Evolutionary conservation across 2,113 vertebrate genomes (phyloP).

Genomic region (Perca flavescens): DNA sequence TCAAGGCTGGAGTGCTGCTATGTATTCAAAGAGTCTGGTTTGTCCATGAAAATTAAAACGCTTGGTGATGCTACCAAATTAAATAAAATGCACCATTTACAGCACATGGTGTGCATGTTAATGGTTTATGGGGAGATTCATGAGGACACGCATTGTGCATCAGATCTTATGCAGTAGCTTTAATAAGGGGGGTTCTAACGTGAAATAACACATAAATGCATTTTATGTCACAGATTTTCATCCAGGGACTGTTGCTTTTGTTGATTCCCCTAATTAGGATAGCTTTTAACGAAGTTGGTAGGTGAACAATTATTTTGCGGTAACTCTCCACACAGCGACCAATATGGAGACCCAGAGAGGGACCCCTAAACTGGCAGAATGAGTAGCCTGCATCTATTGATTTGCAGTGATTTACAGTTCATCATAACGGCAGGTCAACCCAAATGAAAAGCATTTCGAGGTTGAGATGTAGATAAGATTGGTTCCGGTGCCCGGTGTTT

Average conservation of each 20-base stretch:
- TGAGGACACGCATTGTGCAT: neutral
- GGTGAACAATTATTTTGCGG: neutral
- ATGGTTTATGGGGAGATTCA: neutral
- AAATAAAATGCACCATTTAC: conserved; percentile 26
- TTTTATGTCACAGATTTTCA: neutral
- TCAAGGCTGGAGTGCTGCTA: neutral
- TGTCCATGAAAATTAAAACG: neutral
- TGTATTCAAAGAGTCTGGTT: neutral
- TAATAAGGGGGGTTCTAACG: neutral
- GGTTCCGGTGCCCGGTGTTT: neutral
- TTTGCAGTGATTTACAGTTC: neutral
- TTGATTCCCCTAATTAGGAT: neutral
- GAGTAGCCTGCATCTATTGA: neutral
- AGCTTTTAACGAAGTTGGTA: neutral
- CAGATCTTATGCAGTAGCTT: neutral
- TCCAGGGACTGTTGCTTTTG: neutral
- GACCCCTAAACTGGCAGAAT: neutral
- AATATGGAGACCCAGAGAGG: neutral
- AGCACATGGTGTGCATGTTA: neutral
- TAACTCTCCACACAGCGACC: neutral
- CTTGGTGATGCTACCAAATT: conserved; percentile 1
- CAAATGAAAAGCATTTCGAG: neutral
- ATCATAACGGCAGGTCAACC: neutral
- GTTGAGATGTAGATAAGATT: neutral
- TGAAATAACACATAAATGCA: neutral